Conservation (phyloP, 2,797 vertebrate genomes). For the Melopsittacus undulatus region DNA sequence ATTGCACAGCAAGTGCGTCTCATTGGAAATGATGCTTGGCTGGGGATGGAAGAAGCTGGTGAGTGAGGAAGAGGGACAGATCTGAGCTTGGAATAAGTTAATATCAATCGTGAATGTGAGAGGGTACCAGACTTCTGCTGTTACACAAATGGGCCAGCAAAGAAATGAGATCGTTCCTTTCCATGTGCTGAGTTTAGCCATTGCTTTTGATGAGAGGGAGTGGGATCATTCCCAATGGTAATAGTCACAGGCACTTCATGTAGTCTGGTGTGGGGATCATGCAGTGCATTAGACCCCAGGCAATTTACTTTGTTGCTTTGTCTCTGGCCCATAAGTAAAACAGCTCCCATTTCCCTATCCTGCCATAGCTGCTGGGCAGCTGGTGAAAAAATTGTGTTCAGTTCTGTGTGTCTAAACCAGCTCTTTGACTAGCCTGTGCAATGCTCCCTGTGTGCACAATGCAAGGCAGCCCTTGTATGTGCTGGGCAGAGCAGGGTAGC, state of each 20-base stretch:
- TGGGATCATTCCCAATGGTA: background rate
- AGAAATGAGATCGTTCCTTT: background rate
- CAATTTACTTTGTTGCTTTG: background rate
- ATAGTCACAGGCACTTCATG: background rate
- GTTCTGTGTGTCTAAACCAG: background rate
- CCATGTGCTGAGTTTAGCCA: background rate
- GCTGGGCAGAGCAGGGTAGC: background rate
- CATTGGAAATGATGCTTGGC: background rate
- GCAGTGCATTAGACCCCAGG: background rate
- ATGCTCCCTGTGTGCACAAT: background rate
- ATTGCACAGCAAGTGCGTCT: background rate
- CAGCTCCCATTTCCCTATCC: background rate
- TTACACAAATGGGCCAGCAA: background rate
- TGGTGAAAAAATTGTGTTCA: background rate
- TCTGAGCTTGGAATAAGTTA: background rate
- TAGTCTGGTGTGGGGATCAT: background rate
- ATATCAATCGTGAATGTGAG: fast-evolving
- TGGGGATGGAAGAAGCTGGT: background rate
- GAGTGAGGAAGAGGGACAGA: background rate
- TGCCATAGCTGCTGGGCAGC: background rate
- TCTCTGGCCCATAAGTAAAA: background rate
- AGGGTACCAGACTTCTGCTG: background rate
- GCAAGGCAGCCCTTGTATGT: background rate
- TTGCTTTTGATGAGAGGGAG: background rate
- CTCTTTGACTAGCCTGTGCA: background rate